Percentiles rank a stretch among this genome's conserved stretches.
Conservation (phyloP, 2,113 vertebrate species). For the Hippocampus barbouri region DNA sequence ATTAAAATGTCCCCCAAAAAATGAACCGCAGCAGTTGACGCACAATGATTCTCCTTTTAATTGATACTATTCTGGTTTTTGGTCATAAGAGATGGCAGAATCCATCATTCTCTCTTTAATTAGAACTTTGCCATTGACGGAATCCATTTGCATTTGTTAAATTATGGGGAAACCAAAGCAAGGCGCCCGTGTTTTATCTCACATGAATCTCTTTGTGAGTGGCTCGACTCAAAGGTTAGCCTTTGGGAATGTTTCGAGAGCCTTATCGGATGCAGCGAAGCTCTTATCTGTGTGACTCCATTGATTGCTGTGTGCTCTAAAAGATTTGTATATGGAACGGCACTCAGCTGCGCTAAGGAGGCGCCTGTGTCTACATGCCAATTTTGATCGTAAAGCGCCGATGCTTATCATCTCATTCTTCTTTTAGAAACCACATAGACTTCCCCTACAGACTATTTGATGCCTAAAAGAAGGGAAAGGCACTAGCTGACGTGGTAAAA, state of each 20-base stretch:
- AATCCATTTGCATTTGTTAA: not conserved
- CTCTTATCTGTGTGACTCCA: conserved; percentile 70
- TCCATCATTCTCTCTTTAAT: conserved; percentile 9
- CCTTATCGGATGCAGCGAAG: conserved; percentile 70
- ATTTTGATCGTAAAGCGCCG: conserved; percentile 46
- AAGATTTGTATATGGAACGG: conserved; percentile 53
- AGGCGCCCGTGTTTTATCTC: conserved; percentile 10
- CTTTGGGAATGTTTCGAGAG: conserved; percentile 57
- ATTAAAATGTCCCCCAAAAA: too few species aligned
- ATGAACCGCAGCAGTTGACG: not conserved
- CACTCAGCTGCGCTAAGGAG: conserved; percentile 57
- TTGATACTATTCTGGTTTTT: not conserved
- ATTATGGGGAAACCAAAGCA: not conserved
- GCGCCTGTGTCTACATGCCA: conserved; percentile 53
- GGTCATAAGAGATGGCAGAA: not conserved
- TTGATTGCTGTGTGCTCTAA: conserved; percentile 65
- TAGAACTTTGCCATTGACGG: conserved; percentile 3
- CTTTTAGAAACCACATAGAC: conserved; percentile 20
- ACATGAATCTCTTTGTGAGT: conserved; percentile 27
- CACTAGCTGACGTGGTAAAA: not conserved
- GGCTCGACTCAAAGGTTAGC: conserved; percentile 56
- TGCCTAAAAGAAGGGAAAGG: not conserved
- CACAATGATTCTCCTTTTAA: not conserved
- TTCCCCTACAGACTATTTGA: not conserved
- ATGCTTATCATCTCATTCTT: conserved; percentile 57